These are phyloP conservation scores for Augochlora pura DNA, from an alignment of 1,140 invertebrate genomes.

Conservation along the genomic window DNA sequence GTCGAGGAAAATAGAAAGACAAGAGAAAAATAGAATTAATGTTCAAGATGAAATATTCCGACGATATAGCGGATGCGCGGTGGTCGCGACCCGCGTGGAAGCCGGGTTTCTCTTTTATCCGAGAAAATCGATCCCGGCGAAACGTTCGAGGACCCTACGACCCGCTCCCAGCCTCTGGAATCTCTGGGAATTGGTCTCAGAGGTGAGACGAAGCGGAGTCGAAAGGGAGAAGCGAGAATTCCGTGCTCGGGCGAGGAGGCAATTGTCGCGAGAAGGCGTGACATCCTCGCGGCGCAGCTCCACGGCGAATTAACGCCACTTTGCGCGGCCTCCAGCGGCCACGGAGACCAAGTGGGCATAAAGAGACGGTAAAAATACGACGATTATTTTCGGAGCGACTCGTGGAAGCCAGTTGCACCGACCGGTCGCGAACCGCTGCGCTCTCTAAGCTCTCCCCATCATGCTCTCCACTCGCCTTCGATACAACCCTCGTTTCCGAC, in stretches of 20 bases:
- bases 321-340: conserved; percentile 54
- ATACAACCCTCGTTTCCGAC: neutral
- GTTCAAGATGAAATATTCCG: too few species aligned
- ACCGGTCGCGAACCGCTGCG: conserved; percentile 42
- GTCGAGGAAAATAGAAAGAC: too few species aligned
- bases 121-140: too few species aligned
- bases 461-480: neutral
- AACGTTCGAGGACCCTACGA: too few species aligned
- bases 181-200: neutral
- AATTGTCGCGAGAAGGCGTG: conserved; percentile 20
- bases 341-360: conserved; percentile 58
- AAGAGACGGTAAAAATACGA: conserved; percentile 74
- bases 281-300: conserved; percentile 21
- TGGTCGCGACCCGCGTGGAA: too few species aligned
- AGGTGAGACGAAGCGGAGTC: neutral
- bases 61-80: too few species aligned
- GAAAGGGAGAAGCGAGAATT: neutral
- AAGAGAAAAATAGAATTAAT: too few species aligned
- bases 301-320: conserved; percentile 60
- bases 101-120: too few species aligned
- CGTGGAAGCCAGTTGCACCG: conserved; percentile 56
- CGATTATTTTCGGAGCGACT: conserved; percentile 71
- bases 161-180: too few species aligned
- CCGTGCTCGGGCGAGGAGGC: neutral
- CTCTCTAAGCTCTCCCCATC: too few species aligned